Conservation (phyloP, 1,140 invertebrate species). For the Melipona quadrifasciata region DNA sequence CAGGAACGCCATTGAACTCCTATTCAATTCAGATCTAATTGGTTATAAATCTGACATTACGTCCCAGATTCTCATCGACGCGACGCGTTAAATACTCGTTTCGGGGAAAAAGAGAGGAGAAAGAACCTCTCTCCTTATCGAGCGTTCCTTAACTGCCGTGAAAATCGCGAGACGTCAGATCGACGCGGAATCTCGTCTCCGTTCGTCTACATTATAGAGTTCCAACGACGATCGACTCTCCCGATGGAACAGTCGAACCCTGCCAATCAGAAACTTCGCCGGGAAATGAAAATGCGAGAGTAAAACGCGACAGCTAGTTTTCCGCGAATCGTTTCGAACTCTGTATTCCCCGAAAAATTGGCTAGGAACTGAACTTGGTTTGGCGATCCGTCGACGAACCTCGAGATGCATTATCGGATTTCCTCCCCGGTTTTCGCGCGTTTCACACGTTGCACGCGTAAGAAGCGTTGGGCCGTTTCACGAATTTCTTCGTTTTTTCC, state of each 20-base stretch:
- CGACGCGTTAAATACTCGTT: not conserved
- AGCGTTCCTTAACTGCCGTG: not conserved
- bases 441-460: not conserved
- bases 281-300: conserved; percentile 28
- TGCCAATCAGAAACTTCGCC: conserved; percentile 22
- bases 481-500: not conserved
- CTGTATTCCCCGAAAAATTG: conserved; percentile 4
- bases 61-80: not conserved
- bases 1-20: not conserved
- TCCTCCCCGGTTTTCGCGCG: not conserved
- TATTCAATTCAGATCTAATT: not conserved
- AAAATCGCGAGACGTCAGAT: not conserved
- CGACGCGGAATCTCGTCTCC: conserved; percentile 5
- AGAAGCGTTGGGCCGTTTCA: conserved; percentile 15
- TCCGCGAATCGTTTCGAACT: conserved; percentile 9
- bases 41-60: not conserved
- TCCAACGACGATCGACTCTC: conserved; percentile 11
- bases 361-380: conserved; percentile 30
- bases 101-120: not conserved
- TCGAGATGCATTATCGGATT: not conserved
- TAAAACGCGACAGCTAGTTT: conserved; percentile 11
- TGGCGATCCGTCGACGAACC: conserved; percentile 7
- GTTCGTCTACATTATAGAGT: not conserved
- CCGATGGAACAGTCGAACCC: not conserved
- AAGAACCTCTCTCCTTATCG: not conserved